Evolutionary conservation across 2,797 vertebrate genomes (phyloP).

Genomic region (Nannoperca australis): DNA sequence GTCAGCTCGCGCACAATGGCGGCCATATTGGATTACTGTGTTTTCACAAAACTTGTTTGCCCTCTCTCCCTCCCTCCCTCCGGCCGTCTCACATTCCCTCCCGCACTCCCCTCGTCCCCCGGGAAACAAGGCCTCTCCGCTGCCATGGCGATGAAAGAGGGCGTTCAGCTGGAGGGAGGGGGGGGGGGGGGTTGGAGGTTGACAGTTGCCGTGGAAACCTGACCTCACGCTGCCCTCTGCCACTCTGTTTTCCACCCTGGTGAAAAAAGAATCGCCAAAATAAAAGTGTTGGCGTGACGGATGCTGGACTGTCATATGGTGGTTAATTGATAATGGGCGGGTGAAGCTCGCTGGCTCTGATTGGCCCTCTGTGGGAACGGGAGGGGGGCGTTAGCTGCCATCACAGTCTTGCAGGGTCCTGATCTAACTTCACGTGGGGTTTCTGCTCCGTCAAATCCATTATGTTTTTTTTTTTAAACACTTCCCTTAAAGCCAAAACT

Average conservation of each 20-base stretch:
- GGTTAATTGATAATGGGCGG: slow-evolving; percentile 69
- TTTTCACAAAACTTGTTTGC: slow-evolving; percentile 84
- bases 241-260: slow-evolving; percentile 82
- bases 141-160: slow-evolving; percentile 85
- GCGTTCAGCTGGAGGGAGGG: slow-evolving; percentile 69
- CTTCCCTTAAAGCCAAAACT: slow-evolving; percentile 34
- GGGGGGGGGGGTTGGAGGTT: slow-evolving; percentile 77
- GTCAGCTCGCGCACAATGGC: slow-evolving; percentile 72
- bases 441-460: slow-evolving; percentile 51
- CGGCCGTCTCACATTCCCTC: slow-evolving; percentile 81
- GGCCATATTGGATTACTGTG: slow-evolving; percentile 84
- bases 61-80: slow-evolving; percentile 75
- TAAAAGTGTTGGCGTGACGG: slow-evolving; percentile 83
- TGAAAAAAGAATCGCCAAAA: slow-evolving; percentile 66
- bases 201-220: slow-evolving; percentile 82
- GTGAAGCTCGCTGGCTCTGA: slow-evolving; percentile 57
- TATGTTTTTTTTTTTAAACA: slow-evolving; percentile 47
- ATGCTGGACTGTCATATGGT: slow-evolving; percentile 65
- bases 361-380: slow-evolving; percentile 51
- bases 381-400: slow-evolving; percentile 36
- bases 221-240: slow-evolving; percentile 83
- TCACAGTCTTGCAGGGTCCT: slow-evolving; percentile 10
- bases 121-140: slow-evolving; percentile 81
- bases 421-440: slow-evolving; percentile 39
- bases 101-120: slow-evolving; percentile 72